Evolutionary conservation across 2,113 vertebrate species (phyloP).

Genomic region (Caloenas nicobarica): DNA sequence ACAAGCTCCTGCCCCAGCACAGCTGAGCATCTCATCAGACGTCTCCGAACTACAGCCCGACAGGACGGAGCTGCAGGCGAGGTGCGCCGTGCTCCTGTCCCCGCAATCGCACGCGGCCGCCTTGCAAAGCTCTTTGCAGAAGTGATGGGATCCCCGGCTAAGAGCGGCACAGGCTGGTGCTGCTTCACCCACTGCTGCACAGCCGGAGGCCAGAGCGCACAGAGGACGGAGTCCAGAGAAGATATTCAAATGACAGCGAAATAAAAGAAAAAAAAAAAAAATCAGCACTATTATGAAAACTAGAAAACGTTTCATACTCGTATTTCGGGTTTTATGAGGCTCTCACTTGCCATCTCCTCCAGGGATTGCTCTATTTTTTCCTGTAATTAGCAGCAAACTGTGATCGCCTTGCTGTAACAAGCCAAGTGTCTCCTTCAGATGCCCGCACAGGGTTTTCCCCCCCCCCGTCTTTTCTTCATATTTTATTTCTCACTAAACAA

Average conservation of each 20-base stretch:
- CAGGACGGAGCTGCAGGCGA: accelerated
- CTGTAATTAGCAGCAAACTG: constrained; percentile 23
- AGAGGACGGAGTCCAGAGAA: neutral
- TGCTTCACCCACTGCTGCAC: neutral
- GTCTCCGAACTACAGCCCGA: neutral
- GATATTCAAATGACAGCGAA: neutral
- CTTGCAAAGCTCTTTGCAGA: neutral
- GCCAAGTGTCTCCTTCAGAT: neutral
- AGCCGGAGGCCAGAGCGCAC: neutral
- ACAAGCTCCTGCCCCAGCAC: neutral
- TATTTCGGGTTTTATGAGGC: neutral
- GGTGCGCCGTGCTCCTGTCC: accelerated
- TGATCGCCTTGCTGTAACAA: neutral
- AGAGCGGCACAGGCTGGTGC: neutral
- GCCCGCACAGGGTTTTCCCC: neutral
- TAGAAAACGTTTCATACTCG: neutral
- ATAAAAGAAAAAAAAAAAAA: neutral
- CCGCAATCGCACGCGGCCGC: accelerated
- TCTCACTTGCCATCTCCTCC: constrained; percentile 4
- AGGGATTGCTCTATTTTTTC: neutral
- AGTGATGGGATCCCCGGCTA: neutral
- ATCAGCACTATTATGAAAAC: neutral
- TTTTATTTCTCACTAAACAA: neutral
- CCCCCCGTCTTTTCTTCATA: neutral
- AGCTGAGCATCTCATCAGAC: neutral